Evolutionary conservation across 1,140 invertebrate genomes (phyloP), one percentile per base, ranked within the genome.

Genomic region (Drosophila arawakana): DNA sequence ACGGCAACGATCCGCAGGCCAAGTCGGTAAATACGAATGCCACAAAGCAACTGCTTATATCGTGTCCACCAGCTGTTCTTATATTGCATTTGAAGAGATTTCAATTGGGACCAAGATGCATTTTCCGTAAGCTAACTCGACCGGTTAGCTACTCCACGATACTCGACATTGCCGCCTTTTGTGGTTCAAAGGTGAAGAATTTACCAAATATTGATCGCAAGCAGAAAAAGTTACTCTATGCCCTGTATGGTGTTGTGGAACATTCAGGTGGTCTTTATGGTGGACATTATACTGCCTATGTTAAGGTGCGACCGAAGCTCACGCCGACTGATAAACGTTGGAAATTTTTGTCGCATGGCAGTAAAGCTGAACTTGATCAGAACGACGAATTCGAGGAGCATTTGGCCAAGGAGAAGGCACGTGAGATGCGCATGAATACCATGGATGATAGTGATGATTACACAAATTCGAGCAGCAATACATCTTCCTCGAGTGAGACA

Each of bases 271-370:
- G 95, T 11, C 95, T 99, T 73, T 95, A 96, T 80, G 96, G 97
- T 54, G 98, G 98, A 3, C 98, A 99, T 93, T 99, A 99, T 91
- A 96, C 98, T n/a, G 97, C 98, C 7, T 99, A 98, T 90, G 97
- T 97, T 1, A 97, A 97, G 93, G 96, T 97, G 76, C 76, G 91
- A 41, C 78, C 93, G 7, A 93, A 94, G 7, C 84, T 96, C 35
- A 92, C 93, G 35, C 82, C 93, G 3, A 93, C 94, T 9, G 95
- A 96, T 80, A 93, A 94, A 3, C 93, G 95, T 3, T 96, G 95
- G 95, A 94, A 94, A 58, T 96, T 96, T 91, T 81, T 96, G 75
- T 95, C 95, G 1, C 93, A 93, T 63, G 94, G 94, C 65, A 94
- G 93, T 8, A 93, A 94, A 65, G 92, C 91, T 3, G 88, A 92